A percentile compares a stretch with the other conserved stretches of the same genome.
Conservation (phyloP, 2,888 invertebrate genomes). For the Clusia tigrina region DNA sequence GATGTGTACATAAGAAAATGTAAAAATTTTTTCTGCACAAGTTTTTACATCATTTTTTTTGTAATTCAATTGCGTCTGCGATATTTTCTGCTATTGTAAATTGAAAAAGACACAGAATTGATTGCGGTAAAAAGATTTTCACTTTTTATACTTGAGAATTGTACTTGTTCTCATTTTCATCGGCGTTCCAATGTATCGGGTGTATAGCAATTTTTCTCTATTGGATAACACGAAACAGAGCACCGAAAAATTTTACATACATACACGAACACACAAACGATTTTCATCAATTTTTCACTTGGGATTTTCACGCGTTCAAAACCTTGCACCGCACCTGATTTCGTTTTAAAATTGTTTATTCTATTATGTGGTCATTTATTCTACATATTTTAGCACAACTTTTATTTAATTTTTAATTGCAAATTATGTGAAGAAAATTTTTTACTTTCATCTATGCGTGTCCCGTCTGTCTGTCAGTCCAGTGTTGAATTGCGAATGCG, state of each 20-base stretch:
- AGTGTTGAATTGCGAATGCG: conserved; percentile 22
- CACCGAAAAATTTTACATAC: conserved; percentile 1
- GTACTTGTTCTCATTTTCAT: conserved; percentile 30
- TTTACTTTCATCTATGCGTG: conserved; percentile 10
- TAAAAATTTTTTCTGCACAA: conserved; percentile 32
- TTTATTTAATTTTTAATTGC: background rate
- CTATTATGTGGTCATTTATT: conserved; percentile 13
- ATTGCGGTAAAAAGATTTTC: conserved; percentile 34
- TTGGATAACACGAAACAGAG: conserved; percentile 42
- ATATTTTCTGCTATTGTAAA: conserved; percentile 31
- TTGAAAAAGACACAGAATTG: conserved; percentile 31
- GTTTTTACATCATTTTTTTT: background rate
- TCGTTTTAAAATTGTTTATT: conserved; percentile 10
- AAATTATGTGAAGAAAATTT: background rate
- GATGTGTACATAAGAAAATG: conserved; percentile 34
- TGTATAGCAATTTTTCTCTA: conserved; percentile 52
- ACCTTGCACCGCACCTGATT: conserved; percentile 14
- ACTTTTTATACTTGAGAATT: conserved; percentile 28
- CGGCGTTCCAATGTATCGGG: conserved; percentile 12
- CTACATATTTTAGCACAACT: conserved; percentile 19
- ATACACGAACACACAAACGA: conserved; percentile 25
- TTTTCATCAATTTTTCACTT: conserved; percentile 20
- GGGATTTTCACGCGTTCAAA: conserved; percentile 15
- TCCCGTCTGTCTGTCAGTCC: conserved; percentile 18
- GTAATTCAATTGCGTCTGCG: background rate